Conservation (phyloP, 2,888 invertebrate species). For the Clistopyga incitator region DNA sequence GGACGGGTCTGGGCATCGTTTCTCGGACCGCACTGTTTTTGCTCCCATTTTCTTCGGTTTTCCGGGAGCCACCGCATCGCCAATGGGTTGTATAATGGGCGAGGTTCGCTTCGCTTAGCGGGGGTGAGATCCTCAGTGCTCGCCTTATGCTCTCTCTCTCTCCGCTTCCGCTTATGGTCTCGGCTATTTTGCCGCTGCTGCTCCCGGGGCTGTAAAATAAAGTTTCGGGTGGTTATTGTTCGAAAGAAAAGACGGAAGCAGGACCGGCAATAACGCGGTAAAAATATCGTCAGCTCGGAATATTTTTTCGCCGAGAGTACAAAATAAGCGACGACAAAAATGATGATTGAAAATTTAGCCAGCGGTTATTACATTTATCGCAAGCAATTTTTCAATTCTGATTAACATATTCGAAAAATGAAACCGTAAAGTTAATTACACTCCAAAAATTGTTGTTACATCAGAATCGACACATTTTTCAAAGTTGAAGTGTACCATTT, state of each 20-base stretch:
- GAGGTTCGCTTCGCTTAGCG: slow-evolving; percentile 73
- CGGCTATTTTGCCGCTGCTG: slow-evolving; percentile 23
- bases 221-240: slow-evolving; percentile 54
- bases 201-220: slow-evolving; percentile 62
- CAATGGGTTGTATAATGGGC: slow-evolving; percentile 71
- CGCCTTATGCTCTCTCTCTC: slow-evolving; percentile 78
- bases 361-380: background rate
- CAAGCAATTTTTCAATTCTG: background rate
- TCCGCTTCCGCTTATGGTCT: slow-evolving; percentile 70
- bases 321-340: background rate
- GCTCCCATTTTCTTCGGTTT: slow-evolving; percentile 77
- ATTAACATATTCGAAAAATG: background rate
- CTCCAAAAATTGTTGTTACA: no score
- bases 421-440: no score
- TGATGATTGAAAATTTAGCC: background rate
- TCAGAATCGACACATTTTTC: no score
- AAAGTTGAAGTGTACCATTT: background rate
- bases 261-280: background rate
- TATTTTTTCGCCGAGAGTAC: background rate
- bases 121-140: slow-evolving; percentile 69
- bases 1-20: slow-evolving; percentile 60
- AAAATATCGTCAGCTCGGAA: background rate
- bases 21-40: slow-evolving; percentile 71
- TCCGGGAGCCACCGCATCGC: slow-evolving; percentile 73
- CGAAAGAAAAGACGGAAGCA: slow-evolving; percentile 6